Evolutionary conservation across 2,888 invertebrate genomes (phyloP), one percentile per base, ranked within the genome.

Genomic region (Drosophila lacicola): DNA sequence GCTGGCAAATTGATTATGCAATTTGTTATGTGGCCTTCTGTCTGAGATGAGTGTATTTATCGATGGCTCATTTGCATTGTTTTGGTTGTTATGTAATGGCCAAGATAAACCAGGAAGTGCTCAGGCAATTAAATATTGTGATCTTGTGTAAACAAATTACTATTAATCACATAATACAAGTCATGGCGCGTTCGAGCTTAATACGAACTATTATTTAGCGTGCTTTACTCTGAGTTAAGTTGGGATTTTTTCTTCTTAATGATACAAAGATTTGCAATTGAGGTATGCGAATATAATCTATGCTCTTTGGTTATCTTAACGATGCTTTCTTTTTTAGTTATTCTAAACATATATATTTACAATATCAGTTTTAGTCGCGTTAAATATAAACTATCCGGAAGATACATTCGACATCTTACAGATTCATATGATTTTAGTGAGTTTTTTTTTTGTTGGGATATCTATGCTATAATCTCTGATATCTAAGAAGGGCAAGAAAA

Each of bases 151-250:
- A 76, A 36, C 45, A 62, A 42, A 76, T 70, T 50, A 70, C 60
- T 62, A 76, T 76, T 76, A 76, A 76, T 72, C 72, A 72, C 45
- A 55, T 36, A 29, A n/a, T 39, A 56, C 49, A 33, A 61, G 60
- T 71, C 58, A 61, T 66, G 58, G 51, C 33, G 58, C 8, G 57
- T 51, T 54, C 36, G 41, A 19, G 63, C 53, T 42, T 21, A 57
- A 64, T 49, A 36, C 14, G 47, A 55, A 42, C 51, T 41, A 56
- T 70, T 70, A 56, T 49, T 14, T 29, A 25, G 33, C 17, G 25
- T 19, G 65, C 9, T 14, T 55, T 55, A 58, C n/a, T 34, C 62
- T 56, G 42, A 45, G 58, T 13, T 55, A 50, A 55, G 45, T 64
- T 50, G 21, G 45, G 50, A 9, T 1, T 39, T 50, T 54, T 45